Conservation (phyloP, 2,113 vertebrate species). For the Mus pahari region DNA sequence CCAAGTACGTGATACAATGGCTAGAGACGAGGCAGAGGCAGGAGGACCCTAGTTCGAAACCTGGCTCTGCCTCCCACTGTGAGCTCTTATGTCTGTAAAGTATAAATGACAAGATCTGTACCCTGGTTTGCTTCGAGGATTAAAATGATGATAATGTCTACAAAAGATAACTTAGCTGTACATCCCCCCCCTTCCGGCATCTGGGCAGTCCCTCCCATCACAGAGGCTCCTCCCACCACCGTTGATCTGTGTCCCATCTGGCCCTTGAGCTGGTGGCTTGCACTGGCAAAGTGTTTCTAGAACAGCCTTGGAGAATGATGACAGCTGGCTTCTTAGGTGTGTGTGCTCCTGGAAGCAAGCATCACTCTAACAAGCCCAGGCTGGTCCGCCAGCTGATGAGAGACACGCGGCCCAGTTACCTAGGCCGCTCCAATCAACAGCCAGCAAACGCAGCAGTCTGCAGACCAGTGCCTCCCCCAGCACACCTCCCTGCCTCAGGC, state of each 20-base stretch:
- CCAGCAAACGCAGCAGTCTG: background rate
- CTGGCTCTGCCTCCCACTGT: background rate
- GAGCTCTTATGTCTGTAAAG: background rate
- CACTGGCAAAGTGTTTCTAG: background rate
- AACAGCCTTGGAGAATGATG: background rate
- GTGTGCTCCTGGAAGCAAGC: background rate
- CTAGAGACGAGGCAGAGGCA: background rate
- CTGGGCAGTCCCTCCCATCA: background rate
- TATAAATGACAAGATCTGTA: background rate
- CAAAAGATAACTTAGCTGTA: background rate
- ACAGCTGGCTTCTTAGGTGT: background rate
- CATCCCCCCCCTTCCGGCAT: background rate
- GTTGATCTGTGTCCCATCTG: background rate
- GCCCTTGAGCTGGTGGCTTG: background rate
- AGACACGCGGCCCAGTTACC: background rate
- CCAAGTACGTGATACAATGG: background rate
- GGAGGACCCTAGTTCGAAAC: background rate
- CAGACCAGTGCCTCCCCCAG: background rate
- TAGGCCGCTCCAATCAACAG: background rate
- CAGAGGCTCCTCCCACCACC: background rate
- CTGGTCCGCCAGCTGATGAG: background rate
- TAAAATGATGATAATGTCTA: background rate
- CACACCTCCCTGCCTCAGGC: background rate
- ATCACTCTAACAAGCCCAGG: background rate
- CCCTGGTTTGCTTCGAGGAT: background rate